A percentile compares a stretch with the other conserved stretches of the same genome.
Conservation (phyloP, 2,113 vertebrate genomes). For the Nibea albiflora region DNA sequence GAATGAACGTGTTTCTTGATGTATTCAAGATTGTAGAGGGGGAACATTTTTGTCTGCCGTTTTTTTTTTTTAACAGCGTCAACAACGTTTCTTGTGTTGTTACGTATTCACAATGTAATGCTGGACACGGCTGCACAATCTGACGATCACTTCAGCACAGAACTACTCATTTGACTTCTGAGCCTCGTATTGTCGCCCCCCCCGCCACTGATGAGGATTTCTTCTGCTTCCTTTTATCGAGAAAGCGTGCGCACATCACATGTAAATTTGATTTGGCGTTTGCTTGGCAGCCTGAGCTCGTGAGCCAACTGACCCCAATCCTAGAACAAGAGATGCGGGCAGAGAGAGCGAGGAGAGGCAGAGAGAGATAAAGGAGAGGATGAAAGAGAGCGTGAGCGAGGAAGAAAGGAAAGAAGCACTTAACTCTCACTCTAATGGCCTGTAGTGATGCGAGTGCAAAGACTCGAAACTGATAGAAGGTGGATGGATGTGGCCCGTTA, state of each 20-base stretch:
- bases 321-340: slow-evolving; percentile 64
- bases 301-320: slow-evolving; percentile 78
- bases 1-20: not conserved
- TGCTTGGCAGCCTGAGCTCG: slow-evolving; percentile 57
- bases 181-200: slow-evolving; percentile 7
- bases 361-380: slow-evolving; percentile 43
- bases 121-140: not conserved
- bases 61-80: not conserved
- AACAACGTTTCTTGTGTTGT: not conserved
- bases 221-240: slow-evolving; percentile 29
- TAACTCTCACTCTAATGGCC: slow-evolving; percentile 72
- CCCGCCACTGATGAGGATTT: not conserved
- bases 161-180: slow-evolving; percentile 21
- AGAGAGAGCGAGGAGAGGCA: slow-evolving; percentile 27
- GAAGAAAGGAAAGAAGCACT: slow-evolving; percentile 69
- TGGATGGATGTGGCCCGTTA: slow-evolving; percentile 67
- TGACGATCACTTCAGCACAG: slow-evolving; percentile 1
- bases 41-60: not conserved
- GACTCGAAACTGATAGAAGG: slow-evolving; percentile 62
- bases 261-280: slow-evolving; percentile 72
- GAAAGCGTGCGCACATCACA: slow-evolving; percentile 62
- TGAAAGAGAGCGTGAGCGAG: slow-evolving; percentile 35
- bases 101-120: slow-evolving; percentile 22
- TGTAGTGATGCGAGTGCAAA: slow-evolving; percentile 66
- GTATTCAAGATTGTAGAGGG: not conserved